phyloP scores from a whole-genome alignment of 1,140 invertebrate species.

The Helicoverpa zea region DNA sequence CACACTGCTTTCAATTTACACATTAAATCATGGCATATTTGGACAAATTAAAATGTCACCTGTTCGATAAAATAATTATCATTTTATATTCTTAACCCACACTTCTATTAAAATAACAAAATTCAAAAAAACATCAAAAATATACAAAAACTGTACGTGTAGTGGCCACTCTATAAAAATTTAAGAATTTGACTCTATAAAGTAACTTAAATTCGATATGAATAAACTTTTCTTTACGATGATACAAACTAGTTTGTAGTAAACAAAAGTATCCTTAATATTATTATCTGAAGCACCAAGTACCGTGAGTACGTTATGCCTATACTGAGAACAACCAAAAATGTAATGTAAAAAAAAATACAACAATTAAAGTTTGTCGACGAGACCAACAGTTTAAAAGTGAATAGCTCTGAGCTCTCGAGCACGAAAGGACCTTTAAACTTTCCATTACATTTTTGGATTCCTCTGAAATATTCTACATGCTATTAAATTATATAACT shows the following conservation, averaged over 20 bases:
- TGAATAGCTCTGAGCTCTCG: too few species aligned
- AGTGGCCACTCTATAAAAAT: slow-evolving; percentile 76
- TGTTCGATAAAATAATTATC: too few species aligned
- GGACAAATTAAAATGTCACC: too few species aligned
- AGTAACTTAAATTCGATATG: slow-evolving; percentile 38
- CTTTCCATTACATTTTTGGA: slow-evolving; percentile 21
- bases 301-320: slow-evolving; percentile 61
- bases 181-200: slow-evolving; percentile 54
- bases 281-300: slow-evolving; percentile 77
- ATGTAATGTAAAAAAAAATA: background rate
- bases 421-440: background rate
- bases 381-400: background rate
- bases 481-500: slow-evolving; percentile 48
- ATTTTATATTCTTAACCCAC: too few species aligned
- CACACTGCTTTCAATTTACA: too few species aligned
- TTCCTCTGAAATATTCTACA: slow-evolving; percentile 28
- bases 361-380: background rate
- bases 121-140: background rate
- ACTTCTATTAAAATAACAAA: background rate
- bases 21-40: too few species aligned
- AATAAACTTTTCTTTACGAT: slow-evolving; percentile 58
- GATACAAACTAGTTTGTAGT: slow-evolving; percentile 46
- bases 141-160: slow-evolving; percentile 66
- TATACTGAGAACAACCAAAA: slow-evolving; percentile 47
- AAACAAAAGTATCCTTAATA: slow-evolving; percentile 62